Percentiles rank a stretch among this genome's conserved stretches.
These are phyloP conservation scores for Archilochus colubris DNA, from an alignment of 2,113 vertebrate species.

Conservation along the genomic window DNA sequence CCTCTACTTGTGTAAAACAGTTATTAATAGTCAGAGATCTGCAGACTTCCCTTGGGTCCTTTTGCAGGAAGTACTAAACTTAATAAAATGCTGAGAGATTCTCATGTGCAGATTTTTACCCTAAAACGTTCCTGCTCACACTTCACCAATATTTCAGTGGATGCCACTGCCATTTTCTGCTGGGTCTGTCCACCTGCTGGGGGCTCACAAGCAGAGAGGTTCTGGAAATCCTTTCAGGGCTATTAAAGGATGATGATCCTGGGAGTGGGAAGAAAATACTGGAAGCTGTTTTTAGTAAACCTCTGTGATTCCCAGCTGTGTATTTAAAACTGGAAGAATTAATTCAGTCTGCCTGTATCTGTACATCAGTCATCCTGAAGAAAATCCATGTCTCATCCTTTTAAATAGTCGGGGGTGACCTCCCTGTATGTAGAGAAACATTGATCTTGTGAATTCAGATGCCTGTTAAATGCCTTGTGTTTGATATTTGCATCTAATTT, in stretches of 20 bases:
- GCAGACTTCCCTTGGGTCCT: background rate
- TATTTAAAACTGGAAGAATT: background rate
- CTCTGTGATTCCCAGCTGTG: background rate
- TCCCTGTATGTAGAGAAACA: rapidly evolving
- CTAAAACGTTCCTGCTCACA: background rate
- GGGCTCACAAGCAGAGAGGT: background rate
- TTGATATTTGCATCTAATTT: background rate
- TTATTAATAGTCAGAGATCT: background rate
- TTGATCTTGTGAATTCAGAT: background rate
- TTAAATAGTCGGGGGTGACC: background rate
- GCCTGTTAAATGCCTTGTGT: background rate
- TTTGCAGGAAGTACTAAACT: too few relatives aligned
- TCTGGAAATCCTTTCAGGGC: background rate
- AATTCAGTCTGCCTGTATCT: background rate
- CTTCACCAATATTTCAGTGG: background rate
- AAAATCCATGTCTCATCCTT: background rate
- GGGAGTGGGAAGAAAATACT: background rate
- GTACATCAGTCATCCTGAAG: background rate
- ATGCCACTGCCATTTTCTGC: background rate
- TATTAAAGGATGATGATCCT: background rate
- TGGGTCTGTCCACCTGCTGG: background rate
- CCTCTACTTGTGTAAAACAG: background rate
- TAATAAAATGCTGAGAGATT: background rate
- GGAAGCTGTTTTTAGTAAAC: background rate
- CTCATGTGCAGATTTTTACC: background rate